Percentiles rank a stretch among this genome's conserved stretches.
Conservation (phyloP, 2,888 invertebrate species). For the Drosophila antonietae region DNA sequence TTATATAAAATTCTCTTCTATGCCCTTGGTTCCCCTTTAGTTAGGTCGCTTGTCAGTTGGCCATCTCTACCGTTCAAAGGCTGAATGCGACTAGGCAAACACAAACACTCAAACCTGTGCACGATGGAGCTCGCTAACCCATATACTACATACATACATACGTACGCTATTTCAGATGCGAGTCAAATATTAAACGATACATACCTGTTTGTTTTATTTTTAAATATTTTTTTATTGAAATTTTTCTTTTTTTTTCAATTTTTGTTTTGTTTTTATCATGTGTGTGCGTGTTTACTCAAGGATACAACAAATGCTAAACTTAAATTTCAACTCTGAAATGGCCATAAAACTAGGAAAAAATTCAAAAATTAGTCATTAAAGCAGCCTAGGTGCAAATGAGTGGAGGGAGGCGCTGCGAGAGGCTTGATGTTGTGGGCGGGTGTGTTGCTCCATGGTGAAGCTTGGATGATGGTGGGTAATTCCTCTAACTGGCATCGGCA, state of each 20-base stretch:
- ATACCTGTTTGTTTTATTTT: conserved; percentile 28
- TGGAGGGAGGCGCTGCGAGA: conserved; percentile 26
- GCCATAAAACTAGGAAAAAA: conserved; percentile 72
- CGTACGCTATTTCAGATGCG: background rate
- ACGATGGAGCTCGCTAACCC: conserved; percentile 71
- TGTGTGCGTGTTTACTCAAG: conserved; percentile 31
- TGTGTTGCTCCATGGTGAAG: conserved; percentile 23
- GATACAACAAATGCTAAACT: conserved; percentile 68
- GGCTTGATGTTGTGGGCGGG: conserved; percentile 43
- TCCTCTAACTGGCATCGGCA: conserved; percentile 81
- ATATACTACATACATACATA: background rate
- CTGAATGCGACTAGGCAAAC: conserved; percentile 64
- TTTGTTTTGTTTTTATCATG: conserved; percentile 16
- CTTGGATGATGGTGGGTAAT: background rate
- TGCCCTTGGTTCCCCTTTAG: background rate
- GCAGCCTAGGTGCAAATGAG: conserved; percentile 62
- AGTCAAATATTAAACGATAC: background rate
- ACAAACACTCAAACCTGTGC: conserved; percentile 76
- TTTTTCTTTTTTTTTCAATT: conserved; percentile 31
- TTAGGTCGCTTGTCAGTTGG: conserved; percentile 54
- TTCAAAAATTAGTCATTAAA: conserved; percentile 55
- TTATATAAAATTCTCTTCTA: background rate
- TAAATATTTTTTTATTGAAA: conserved; percentile 45
- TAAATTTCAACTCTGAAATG: conserved; percentile 65
- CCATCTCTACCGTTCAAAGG: conserved; percentile 70